phyloP scores from a whole-genome alignment of 2,888 invertebrate species.

The Trichacis sp. region DNA sequence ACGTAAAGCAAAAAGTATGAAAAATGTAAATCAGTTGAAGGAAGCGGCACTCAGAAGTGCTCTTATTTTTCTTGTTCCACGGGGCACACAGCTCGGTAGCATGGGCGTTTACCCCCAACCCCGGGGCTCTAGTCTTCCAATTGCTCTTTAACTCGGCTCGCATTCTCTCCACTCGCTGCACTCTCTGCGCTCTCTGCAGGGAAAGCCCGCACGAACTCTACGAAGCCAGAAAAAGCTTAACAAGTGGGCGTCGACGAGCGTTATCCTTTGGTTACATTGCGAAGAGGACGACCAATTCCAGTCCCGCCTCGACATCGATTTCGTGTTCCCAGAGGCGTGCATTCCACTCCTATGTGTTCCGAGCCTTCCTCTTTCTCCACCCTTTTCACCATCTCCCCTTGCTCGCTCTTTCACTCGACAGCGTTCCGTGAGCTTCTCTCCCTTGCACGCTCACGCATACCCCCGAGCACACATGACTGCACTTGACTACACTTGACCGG shows the following conservation, averaged over 20 bases:
- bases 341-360: no score
- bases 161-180: no score
- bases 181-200: no score
- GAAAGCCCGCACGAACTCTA: no score
- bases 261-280: constrained; percentile 5
- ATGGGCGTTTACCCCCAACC: no score
- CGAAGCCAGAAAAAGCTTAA: constrained; percentile 16
- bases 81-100: constrained; percentile 14
- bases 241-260: constrained; percentile 10
- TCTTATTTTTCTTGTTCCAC: constrained; percentile 23
- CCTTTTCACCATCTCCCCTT: neutral
- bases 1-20: constrained; percentile 14
- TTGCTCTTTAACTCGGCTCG: no score
- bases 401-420: neutral
- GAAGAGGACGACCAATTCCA: neutral
- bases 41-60: constrained; percentile 16
- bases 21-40: constrained; percentile 23
- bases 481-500: no score
- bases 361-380: constrained; percentile 6
- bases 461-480: no score
- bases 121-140: no score
- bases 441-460: no score
- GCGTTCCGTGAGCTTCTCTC: no score
- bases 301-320: neutral
- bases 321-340: neutral